Conservation (phyloP, 2,113 vertebrate genomes). For the Gymnogyps californianus region DNA sequence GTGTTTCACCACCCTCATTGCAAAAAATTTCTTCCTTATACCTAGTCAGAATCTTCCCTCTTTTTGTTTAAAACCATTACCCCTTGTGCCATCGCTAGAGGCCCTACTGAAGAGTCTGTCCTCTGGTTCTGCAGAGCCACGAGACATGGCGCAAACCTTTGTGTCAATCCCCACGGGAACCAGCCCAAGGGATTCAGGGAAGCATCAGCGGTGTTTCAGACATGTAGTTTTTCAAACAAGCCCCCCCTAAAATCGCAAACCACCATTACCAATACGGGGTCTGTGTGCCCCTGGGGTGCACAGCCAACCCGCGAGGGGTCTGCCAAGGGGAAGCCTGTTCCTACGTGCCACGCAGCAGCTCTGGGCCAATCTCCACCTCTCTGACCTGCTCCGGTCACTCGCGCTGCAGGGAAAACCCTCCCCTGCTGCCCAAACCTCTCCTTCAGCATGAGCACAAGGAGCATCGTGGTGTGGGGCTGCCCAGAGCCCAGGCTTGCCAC, state of each 20-base stretch:
- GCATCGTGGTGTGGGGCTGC: not conserved
- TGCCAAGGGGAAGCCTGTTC: not conserved
- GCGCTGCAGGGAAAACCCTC: not conserved
- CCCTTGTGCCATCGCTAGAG: not conserved
- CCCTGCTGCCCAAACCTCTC: not conserved
- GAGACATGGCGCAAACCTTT: not conserved
- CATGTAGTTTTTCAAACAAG: not conserved
- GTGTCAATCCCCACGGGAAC: not conserved
- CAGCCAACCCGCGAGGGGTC: rapidly evolving
- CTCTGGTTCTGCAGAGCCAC: not conserved
- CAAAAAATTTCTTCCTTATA: too few species aligned
- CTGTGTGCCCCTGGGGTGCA: not conserved
- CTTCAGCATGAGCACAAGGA: not conserved
- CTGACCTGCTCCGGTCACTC: rapidly evolving
- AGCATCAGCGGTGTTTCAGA: not conserved
- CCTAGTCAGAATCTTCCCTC: not conserved
- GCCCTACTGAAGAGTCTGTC: not conserved
- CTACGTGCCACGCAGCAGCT: not conserved
- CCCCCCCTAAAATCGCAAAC: not conserved
- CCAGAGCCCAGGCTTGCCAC: not conserved
- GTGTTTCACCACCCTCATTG: not conserved
- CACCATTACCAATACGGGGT: rapidly evolving
- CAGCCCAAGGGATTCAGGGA: not conserved
- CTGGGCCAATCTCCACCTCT: not conserved
- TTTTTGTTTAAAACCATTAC: not conserved